Percentiles rank a stretch among this genome's conserved stretches.
Conservation (phyloP, 2,888 invertebrate species). For the Apoda limacodes region DNA sequence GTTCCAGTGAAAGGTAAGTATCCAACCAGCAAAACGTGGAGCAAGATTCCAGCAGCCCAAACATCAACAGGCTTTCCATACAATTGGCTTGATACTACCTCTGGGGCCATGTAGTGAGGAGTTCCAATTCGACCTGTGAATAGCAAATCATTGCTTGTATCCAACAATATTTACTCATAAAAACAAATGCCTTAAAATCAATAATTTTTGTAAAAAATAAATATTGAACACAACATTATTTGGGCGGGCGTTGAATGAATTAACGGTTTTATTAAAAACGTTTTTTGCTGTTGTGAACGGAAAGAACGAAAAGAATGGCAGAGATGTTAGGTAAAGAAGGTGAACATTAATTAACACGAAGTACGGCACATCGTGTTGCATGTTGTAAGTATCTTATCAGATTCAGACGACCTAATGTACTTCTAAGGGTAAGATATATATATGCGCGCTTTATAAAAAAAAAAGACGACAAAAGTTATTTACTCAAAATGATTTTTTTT, state of each 20-base stretch:
- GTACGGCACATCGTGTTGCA: no score
- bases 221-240: constrained; percentile 2
- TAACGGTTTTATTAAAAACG: constrained; percentile 1
- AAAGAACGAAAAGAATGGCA: no score
- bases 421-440: no score
- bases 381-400: no score
- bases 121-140: constrained; percentile 94
- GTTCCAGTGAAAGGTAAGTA: constrained; percentile 96
- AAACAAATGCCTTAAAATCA: not conserved
- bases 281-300: no score
- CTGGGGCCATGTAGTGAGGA: constrained; percentile 98
- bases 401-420: no score
- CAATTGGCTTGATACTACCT: constrained; percentile 90
- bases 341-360: no score
- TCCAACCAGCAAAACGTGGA: constrained; percentile 94
- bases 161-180: not conserved
- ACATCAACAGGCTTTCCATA: constrained; percentile 97
- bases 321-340: no score
- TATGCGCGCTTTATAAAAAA: no score
- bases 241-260: constrained; percentile 3
- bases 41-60: constrained; percentile 96
- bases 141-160: constrained; percentile 8
- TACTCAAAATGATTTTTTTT: no score
- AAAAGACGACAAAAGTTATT: no score
- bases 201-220: not conserved